Conservation (phyloP, 2,113 vertebrate genomes). For the Aviceda subcristata region DNA sequence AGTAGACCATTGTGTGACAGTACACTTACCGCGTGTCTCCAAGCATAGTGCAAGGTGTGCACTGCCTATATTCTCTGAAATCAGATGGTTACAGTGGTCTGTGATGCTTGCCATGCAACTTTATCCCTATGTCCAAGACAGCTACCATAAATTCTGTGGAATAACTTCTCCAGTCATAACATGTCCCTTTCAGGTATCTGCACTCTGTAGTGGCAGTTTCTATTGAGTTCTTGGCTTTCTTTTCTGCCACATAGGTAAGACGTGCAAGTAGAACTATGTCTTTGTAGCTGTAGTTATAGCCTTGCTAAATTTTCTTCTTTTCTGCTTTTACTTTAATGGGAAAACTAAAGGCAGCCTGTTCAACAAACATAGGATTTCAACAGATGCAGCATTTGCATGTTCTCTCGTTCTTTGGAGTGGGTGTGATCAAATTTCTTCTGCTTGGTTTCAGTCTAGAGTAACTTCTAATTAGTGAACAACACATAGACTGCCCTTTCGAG, state of each 20-base stretch:
- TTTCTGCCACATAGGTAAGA: background rate
- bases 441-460: background rate
- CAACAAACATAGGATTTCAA: background rate
- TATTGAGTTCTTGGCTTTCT: background rate
- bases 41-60: background rate
- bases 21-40: background rate
- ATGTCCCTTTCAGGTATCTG: background rate
- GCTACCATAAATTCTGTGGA: background rate
- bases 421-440: constrained; percentile 38
- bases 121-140: background rate
- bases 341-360: background rate
- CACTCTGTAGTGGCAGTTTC: background rate
- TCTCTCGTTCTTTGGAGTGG: constrained; percentile 24
- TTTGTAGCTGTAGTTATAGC: background rate
- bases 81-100: background rate
- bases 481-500: background rate
- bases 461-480: background rate
- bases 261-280: background rate
- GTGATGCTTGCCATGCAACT: background rate
- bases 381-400: constrained; percentile 57
- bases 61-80: background rate
- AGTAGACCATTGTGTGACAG: background rate
- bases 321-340: background rate
- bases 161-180: background rate
- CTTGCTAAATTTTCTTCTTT: background rate